Evolutionary conservation across 2,888 invertebrate species (phyloP).

Genomic region (Pelosia muscerda): DNA sequence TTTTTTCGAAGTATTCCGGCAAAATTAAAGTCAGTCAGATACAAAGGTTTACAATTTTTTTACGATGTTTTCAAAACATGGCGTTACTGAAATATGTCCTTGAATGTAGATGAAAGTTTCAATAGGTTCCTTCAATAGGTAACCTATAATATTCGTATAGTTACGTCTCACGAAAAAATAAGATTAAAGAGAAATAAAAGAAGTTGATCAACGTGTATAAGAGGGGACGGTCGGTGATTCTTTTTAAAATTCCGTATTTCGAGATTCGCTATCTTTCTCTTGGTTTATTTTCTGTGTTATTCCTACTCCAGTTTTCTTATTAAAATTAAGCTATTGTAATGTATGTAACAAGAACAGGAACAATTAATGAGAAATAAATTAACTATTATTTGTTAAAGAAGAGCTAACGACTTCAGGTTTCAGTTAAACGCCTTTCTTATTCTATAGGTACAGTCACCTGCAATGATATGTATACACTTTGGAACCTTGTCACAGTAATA

Average conservation of each 20-base stretch:
- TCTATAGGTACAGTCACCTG: neutral
- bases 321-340: neutral
- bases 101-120: too few relatives aligned
- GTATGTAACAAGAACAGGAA: neutral
- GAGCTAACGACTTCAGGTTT: neutral
- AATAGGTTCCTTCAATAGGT: too few relatives aligned
- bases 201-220: neutral
- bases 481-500: too few relatives aligned
- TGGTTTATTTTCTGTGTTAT: neutral
- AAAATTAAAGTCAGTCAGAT: too few relatives aligned
- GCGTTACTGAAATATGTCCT: too few relatives aligned
- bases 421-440: neutral
- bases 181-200: neutral
- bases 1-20: neutral
- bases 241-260: neutral
- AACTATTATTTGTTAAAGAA: slow-evolving; percentile 1
- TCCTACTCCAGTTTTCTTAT: neutral
- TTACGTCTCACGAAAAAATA: neutral
- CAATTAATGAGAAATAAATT: neutral
- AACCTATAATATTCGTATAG: too few relatives aligned
- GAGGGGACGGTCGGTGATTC: neutral
- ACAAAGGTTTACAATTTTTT: neutral
- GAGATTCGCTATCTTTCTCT: neutral
- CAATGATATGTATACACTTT: too few relatives aligned
- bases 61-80: too few relatives aligned